These are phyloP conservation scores for Atherinosoma microstoma DNA, from an alignment of 2,797 vertebrate genomes.

Conservation along the genomic window DNA sequence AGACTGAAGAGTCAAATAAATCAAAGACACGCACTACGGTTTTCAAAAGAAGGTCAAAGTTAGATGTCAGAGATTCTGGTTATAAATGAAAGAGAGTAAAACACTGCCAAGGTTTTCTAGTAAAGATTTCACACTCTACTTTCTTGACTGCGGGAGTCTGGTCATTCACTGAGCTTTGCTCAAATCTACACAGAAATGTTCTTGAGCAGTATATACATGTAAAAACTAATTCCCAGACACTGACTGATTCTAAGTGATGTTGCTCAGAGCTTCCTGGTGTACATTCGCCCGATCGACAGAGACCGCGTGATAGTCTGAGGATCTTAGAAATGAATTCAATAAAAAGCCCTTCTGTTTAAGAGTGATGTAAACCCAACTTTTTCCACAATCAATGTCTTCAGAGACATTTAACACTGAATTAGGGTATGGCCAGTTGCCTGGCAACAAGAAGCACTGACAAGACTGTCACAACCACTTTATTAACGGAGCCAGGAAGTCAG, in stretches of 20 bases:
- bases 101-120: neutral
- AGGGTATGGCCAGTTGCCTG: slow-evolving; percentile 71
- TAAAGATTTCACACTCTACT: neutral
- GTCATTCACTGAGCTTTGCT: neutral
- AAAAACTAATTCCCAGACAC: neutral
- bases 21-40: neutral
- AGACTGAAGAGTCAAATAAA: neutral
- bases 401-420: slow-evolving; percentile 48
- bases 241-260: neutral
- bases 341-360: slow-evolving; percentile 30
- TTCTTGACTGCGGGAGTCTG: too few relatives aligned
- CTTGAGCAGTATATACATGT: too few relatives aligned
- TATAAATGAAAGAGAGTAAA: neutral
- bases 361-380: slow-evolving; percentile 13
- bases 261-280: neutral
- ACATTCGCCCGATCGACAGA: slow-evolving; percentile 6
- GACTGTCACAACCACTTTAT: slow-evolving; percentile 69
- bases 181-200: neutral
- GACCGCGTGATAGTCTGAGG: neutral
- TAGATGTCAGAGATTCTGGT: slow-evolving; percentile 1
- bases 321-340: slow-evolving; percentile 19
- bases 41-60: neutral
- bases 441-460: slow-evolving; percentile 64
- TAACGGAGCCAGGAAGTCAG: slow-evolving; percentile 78
- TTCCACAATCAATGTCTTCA: slow-evolving; percentile 49